Conservation (phyloP, 2,113 vertebrate genomes). For the Trogon surrucura region DNA sequence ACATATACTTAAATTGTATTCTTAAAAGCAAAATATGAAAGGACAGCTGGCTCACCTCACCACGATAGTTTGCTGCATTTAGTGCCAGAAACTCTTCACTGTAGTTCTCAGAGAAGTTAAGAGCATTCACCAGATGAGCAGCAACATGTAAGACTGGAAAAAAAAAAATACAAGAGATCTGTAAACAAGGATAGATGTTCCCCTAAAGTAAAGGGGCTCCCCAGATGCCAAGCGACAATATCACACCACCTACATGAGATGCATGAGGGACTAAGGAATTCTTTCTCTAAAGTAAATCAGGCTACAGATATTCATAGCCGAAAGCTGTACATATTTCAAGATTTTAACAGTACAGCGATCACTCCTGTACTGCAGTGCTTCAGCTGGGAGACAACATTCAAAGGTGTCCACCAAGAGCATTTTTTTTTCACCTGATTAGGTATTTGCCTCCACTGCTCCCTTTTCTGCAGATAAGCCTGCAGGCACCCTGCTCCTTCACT, state of each 20-base stretch:
- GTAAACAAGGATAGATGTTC: background rate
- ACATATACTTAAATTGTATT: background rate
- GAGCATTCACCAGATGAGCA: conserved; percentile 90
- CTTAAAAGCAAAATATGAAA: conserved; percentile 18
- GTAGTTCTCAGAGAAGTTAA: conserved; percentile 91
- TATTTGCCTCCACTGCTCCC: background rate
- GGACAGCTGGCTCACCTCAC: conserved; percentile 83
- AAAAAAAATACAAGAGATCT: background rate
- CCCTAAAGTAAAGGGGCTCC: background rate
- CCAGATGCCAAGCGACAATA: background rate
- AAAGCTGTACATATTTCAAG: background rate
- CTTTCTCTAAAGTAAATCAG: background rate
- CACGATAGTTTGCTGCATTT: conserved; percentile 88
- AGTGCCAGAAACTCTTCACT: conserved; percentile 86
- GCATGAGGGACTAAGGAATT: background rate
- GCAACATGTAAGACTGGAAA: conserved; percentile 90
- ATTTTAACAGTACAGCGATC: background rate
- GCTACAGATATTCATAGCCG: background rate
- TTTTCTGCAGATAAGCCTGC: background rate
- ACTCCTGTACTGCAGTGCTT: background rate
- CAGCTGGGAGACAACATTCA: background rate
- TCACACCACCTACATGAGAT: background rate
- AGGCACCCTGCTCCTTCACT: background rate
- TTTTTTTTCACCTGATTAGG: background rate
- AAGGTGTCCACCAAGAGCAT: background rate